Evolutionary conservation across 2,888 invertebrate species (phyloP), one percentile per base, ranked within the genome.

Genomic region (Disparrhopalites patrizii): DNA sequence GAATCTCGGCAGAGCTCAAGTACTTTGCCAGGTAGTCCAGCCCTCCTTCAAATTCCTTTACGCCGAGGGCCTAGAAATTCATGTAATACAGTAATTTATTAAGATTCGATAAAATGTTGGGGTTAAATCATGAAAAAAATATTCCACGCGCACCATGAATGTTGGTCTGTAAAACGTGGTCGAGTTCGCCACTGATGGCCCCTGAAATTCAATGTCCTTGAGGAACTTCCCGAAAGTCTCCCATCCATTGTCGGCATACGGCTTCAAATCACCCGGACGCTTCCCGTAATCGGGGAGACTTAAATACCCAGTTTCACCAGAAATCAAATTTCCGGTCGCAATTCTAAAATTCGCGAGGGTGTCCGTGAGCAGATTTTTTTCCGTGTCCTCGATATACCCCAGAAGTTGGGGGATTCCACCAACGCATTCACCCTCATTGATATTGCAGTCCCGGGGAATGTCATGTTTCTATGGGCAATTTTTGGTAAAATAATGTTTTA

Each of bases 221-320:
- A 68, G 28, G 10, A 68, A 10, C 5, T 47, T 25, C 8, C 72
- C 70, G 60, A 60, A 73, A 10, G 28, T 33, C 30, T 65, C 40
- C 69, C 68, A 70, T 20, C 65, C 60, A 8, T 57, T 3, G 0
- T 64, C 13, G 4, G 20, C 47, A 23, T 47, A 47, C 20, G n/a
- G n/a, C n/a, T n/a, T n/a, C n/a, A n/a, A n/a, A n/a, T 47, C 3
- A 25, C 23, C 47, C 3, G 3, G 23, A 10, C 23, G 3, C 4
- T 5, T 7, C 13, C 47, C 47, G 13, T 23, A 47, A 23, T 47
- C 47, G 1, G 31, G 31, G 28, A 60, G 18, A 43, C 69, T 62
- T 3, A 73, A 15, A 68, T 72, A 73, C 1, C 75, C 75, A 55
- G 64, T 71, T 60, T 71, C 72, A 5, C 73, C 75, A 1, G 73